phyloP scores from a whole-genome alignment of 2,797 vertebrate species.

The Eupleurogrammus muticus region DNA sequence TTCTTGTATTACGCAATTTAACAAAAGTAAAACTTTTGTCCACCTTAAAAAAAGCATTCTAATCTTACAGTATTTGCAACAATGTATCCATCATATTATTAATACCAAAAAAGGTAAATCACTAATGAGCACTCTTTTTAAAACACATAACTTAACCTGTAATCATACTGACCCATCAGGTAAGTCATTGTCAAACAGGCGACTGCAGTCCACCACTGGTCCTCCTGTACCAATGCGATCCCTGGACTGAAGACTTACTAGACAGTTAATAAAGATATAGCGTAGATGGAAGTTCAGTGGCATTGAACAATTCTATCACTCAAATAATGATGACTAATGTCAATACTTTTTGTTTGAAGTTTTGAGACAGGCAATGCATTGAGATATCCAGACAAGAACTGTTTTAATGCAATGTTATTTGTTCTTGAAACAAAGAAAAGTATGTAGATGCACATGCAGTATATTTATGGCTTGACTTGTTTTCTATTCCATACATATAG shows the following conservation, averaged over 20 bases:
- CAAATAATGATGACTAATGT: not conserved
- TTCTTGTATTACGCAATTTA: not conserved
- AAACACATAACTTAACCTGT: not conserved
- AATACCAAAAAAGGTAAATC: not conserved
- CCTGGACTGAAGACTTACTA: slow-evolving; percentile 96
- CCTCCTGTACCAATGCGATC: slow-evolving; percentile 95
- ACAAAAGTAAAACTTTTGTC: not conserved
- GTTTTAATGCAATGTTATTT: not conserved
- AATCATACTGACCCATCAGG: slow-evolving; percentile 91
- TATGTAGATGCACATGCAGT: not conserved
- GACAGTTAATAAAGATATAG: slow-evolving; percentile 31
- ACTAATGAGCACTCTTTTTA: too few species aligned
- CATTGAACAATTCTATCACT: not conserved
- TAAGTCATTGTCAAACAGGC: slow-evolving; percentile 95
- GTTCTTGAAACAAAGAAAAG: too few species aligned
- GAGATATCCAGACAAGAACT: not conserved
- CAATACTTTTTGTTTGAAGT: too few species aligned
- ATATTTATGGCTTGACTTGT: not conserved
- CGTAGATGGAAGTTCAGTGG: not conserved
- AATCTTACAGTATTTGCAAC: not conserved
- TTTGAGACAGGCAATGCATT: slow-evolving; percentile 5
- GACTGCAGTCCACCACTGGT: slow-evolving; percentile 96
- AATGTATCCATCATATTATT: not conserved
- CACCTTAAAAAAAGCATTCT: not conserved
- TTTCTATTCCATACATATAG: not conserved